Percentiles rank a stretch among this genome's conserved stretches.
These are phyloP conservation scores for Orycteropus afer DNA, from an alignment of 2,113 vertebrate species.

Conservation along the genomic window DNA sequence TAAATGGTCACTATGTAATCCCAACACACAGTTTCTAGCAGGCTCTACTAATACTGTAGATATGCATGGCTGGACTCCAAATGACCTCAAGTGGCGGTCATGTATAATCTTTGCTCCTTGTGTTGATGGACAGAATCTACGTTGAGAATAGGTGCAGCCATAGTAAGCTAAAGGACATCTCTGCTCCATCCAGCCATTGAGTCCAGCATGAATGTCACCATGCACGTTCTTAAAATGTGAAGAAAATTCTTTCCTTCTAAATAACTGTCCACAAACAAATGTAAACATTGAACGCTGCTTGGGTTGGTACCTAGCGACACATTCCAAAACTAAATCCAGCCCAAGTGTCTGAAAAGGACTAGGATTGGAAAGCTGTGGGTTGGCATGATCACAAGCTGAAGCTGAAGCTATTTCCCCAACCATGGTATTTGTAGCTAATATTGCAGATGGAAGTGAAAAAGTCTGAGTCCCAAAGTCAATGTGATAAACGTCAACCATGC, in stretches of 20 bases:
- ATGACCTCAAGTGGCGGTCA: conserved; percentile 94
- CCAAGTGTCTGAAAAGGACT: conserved; percentile 96
- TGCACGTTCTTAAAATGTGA: conserved; percentile 99
- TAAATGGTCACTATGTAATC: conserved; percentile 89
- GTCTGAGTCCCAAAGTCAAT: conserved; percentile 97
- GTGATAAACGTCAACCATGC: conserved; percentile 90
- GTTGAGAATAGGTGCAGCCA: conserved; percentile 97
- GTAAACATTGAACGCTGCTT: conserved; percentile 99
- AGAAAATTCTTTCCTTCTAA: conserved; percentile 97
- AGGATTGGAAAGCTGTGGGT: conserved; percentile 96
- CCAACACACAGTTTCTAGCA: conserved; percentile 84
- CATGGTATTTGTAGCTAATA: conserved; percentile 96
- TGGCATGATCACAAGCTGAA: conserved; percentile 97
- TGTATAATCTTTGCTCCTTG: conserved; percentile 94
- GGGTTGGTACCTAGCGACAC: conserved; percentile 96
- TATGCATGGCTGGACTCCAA: conserved; percentile 93
- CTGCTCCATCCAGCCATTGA: conserved; percentile 99
- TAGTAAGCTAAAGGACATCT: conserved; percentile 98
- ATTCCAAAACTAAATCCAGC: conserved; percentile 95
- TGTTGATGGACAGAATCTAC: conserved; percentile 94
- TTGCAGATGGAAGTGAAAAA: conserved; percentile 96
- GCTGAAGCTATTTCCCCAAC: conserved; percentile 98
- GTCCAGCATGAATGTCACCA: conserved; percentile 97
- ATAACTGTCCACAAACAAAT: conserved; percentile 97
- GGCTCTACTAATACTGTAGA: conserved; percentile 86